phyloP scores from a whole-genome alignment of 2,797 vertebrate genomes.

The Acanthiza pusilla region DNA sequence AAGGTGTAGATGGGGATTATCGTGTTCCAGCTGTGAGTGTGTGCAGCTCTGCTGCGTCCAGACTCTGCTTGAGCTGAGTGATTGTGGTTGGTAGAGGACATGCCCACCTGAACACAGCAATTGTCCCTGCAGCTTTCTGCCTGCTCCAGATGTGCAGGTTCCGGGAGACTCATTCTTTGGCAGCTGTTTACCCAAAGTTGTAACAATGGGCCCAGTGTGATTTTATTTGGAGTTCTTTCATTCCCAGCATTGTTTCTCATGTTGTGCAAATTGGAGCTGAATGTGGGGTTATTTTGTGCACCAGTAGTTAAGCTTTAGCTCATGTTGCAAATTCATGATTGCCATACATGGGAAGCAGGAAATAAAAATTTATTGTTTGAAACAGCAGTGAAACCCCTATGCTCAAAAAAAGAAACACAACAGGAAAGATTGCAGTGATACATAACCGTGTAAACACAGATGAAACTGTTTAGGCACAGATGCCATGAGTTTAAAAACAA shows the following conservation, averaged over 20 bases:
- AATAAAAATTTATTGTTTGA: slow-evolving; percentile 6
- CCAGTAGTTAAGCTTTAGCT: neutral
- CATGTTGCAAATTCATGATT: neutral
- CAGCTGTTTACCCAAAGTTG: neutral
- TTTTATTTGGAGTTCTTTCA: neutral
- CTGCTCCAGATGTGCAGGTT: neutral
- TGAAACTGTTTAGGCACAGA: neutral
- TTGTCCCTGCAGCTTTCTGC: neutral
- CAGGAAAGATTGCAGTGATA: neutral
- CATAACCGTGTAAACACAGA: neutral
- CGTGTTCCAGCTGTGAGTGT: neutral
- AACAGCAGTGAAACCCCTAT: neutral
- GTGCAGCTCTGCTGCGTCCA: neutral
- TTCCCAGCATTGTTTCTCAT: neutral
- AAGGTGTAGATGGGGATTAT: accelerated
- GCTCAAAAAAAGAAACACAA: neutral
- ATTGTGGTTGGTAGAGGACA: accelerated
- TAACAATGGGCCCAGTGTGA: neutral
- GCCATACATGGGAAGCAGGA: neutral
- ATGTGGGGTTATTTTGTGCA: neutral
- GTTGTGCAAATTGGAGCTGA: neutral
- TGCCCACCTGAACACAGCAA: neutral
- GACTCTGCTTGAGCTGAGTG: neutral
- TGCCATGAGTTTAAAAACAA: neutral
- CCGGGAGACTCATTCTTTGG: neutral